Percentiles rank a stretch among this genome's conserved stretches.
phyloP scores from a whole-genome alignment of 2,888 invertebrate species.

The Bhutanitis thaidina region DNA sequence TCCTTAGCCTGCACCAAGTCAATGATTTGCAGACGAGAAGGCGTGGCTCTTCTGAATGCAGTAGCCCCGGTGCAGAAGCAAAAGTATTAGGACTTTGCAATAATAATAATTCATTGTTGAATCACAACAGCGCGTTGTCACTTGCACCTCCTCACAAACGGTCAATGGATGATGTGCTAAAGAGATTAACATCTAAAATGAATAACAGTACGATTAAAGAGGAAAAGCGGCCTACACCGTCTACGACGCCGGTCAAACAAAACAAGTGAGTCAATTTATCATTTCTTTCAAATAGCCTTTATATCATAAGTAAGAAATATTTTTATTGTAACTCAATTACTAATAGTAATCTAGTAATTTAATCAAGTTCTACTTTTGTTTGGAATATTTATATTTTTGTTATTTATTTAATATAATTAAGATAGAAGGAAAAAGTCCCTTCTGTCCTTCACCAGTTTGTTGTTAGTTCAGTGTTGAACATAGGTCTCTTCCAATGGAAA shows the following conservation, averaged over 20 bases:
- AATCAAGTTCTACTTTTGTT: no score
- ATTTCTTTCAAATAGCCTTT: no score
- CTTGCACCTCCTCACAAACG: slow-evolving; percentile 82
- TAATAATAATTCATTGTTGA: slow-evolving; percentile 82
- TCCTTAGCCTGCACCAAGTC: slow-evolving; percentile 79
- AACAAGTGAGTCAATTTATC: slow-evolving; percentile 63
- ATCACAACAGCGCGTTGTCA: slow-evolving; percentile 79
- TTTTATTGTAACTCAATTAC: no score
- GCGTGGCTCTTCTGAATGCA: slow-evolving; percentile 84
- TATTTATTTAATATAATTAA: no score
- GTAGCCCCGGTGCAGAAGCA: slow-evolving; percentile 84
- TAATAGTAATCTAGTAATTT: no score
- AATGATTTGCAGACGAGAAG: slow-evolving; percentile 72
- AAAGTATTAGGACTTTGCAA: slow-evolving; percentile 83
- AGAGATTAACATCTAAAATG: slow-evolving; percentile 92
- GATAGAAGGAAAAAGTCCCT: no score
- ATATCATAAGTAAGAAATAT: no score
- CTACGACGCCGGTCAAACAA: slow-evolving; percentile 82
- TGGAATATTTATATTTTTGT: no score
- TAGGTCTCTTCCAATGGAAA: no score
- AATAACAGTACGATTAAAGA: slow-evolving; percentile 87
- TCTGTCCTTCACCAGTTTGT: no score
- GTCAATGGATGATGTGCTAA: slow-evolving; percentile 95
- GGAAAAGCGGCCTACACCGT: slow-evolving; percentile 85
- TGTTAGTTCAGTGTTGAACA: no score